Evolutionary conservation across 1,140 invertebrate species (phyloP).

Genomic region (Drosophila sp.): DNA sequence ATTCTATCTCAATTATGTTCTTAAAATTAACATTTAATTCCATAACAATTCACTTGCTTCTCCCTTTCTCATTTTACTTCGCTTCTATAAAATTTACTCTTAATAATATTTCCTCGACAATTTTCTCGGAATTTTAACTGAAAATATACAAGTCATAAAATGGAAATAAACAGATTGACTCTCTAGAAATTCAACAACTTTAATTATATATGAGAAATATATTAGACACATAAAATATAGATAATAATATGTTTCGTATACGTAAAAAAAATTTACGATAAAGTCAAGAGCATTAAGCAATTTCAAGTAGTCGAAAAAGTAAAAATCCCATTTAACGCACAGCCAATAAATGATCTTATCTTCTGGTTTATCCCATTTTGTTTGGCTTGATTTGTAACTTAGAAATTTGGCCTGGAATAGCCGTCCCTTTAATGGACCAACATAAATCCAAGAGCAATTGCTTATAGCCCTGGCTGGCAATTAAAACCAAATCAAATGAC

Average conservation of each 20-base stretch:
- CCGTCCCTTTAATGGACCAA: conserved; percentile 60
- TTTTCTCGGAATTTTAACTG: background rate
- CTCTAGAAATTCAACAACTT: too few relatives aligned
- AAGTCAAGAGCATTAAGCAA: conserved; percentile 2
- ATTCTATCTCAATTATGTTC: too few relatives aligned
- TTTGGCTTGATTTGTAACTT: background rate
- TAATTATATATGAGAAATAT: too few relatives aligned
- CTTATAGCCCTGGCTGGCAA: conserved; percentile 40
- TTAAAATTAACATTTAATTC: too few relatives aligned
- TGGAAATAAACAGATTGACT: too few relatives aligned
- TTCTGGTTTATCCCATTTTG: conserved; percentile 10
- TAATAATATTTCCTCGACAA: background rate
- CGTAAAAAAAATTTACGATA: too few relatives aligned
- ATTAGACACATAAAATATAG: too few relatives aligned
- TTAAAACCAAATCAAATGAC: conserved; percentile 58
- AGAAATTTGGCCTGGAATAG: conserved; percentile 33
- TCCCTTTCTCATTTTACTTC: background rate
- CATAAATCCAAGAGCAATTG: conserved; percentile 66
- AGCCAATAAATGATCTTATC: conserved; percentile 4
- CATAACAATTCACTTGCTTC: background rate
- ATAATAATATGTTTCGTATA: too few relatives aligned
- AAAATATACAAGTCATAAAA: background rate
- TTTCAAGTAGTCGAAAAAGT: background rate
- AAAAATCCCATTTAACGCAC: conserved; percentile 16
- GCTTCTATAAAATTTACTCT: background rate